Base-by-base conservation (phyloP, 2,888 invertebrate species). In the Buathra laborator region DNA sequence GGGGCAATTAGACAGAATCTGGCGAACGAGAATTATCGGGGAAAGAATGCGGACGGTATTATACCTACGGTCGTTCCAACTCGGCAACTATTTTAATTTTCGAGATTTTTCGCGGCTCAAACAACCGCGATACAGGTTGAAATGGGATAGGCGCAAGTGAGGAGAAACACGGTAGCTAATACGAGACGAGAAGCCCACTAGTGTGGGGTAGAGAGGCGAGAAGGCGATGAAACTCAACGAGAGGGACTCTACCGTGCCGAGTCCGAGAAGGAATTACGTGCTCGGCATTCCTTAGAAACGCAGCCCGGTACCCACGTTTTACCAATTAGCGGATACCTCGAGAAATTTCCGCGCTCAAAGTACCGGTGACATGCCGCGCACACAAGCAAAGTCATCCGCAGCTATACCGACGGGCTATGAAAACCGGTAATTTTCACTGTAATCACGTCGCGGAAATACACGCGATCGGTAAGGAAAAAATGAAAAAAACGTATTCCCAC, bases 241-340 rank as follows among this genome's bases (percentile, higher is more conserved):
- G 71, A 59, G 72, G 16, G 62, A 70, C 48, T 9, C 19, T 2
- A 7, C 37, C 64, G 37, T 32, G 66, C 43, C 16, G 74, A 74
- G 71, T 70, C 72, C 37, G 76, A 87, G 81, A 72, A 78, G 79
- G 83, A 76, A 81, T 86, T 81, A 86, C 87, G 87, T 88, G 84
- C 87, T 83, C 84, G 80, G 68, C 75, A 81, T 86, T 86, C 86
- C 87, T 51, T 80, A 77, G 86, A 86, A 86, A 87, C 84, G 70
- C 84, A 72, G 44, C 74, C 66, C 37, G 74, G 83, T 77, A 84
- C 86, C 89, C 88, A 81, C 81, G 81, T 81, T 84, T 83, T 67
- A 84, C 86, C 86, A 90, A 90, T 90, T 89, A 89, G 87, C 81
- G 86, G 86, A 89, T 89, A 89, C 86, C 89, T 86, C 86, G 83